Base-by-base conservation (phyloP, 2,797 vertebrate genomes). In the Ataeniobius toweri region DNA sequence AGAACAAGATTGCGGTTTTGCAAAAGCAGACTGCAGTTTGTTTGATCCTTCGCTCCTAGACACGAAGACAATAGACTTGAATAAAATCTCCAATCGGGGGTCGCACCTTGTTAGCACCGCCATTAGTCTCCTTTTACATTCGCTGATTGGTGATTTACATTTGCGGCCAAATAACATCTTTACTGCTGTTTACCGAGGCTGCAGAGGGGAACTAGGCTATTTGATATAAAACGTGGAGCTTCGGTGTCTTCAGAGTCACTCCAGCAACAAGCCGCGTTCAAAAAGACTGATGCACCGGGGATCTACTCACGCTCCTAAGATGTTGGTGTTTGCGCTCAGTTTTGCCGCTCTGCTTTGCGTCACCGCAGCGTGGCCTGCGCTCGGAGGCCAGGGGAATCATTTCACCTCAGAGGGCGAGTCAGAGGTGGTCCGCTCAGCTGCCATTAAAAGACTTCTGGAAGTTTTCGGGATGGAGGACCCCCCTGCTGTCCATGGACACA, bases 401-500 rank as follows among this genome's bases (percentile, higher is more conserved):
- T 94, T 91, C 72, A 18, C 71, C 22, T 41, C 69, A 6, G 88
- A 87, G 36, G 86, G 82, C 9, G 91, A 94, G 0, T 74, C 89
- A 0, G 80, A 46, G 0, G 95, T 94, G 71, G 92, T 94, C 2
- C 87, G 96, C 0, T 95, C 94, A 0, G 94, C 95, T 28, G 97
- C 97, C 0, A 95, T 98, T 31, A 97, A 96, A 87, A 95, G 90
- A 53, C 96, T 98, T 18, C 71, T 98, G 94, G 96, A 97, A 41
- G 97, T 98, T 12, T 98, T 98, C 79, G 97, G 97, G 39, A 97
- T 98, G 92, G 96, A 97, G 22, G 97, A 96, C 9, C 95, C 96
- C 0, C 97, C 97, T 0, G 84, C 92, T 0, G 31, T 88, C 6
- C 96, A 95, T 0, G 91, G 91, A 36, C 86, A 93, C 91, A 97